phyloP scores from a whole-genome alignment of 2,797 vertebrate genomes.

The Pangasius macronema region DNA sequence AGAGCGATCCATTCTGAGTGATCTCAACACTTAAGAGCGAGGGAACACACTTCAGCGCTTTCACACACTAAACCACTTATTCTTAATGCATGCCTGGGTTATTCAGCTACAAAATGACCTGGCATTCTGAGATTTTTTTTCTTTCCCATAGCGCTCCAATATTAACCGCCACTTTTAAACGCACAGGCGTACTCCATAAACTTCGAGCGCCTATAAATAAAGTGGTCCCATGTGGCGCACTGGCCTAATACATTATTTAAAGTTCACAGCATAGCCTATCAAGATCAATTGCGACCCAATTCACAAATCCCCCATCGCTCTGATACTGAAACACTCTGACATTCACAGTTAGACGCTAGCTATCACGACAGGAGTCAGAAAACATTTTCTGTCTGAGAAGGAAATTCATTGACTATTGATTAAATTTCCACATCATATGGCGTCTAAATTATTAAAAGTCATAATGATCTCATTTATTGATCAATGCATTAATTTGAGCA shows the following conservation, averaged over 20 bases:
- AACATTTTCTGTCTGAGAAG: neutral
- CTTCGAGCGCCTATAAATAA: slow-evolving; percentile 40
- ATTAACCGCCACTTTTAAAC: slow-evolving; percentile 11
- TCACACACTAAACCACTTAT: neutral
- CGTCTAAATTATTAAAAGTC: slow-evolving; percentile 25
- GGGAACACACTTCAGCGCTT: neutral
- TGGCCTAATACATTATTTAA: slow-evolving; percentile 67
- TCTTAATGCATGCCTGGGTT: neutral
- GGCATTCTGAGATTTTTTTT: neutral
- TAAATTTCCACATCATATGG: neutral
- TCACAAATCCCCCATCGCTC: slow-evolving; percentile 53
- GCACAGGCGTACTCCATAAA: neutral
- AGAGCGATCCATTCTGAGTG: slow-evolving; percentile 27
- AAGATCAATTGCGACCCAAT: slow-evolving; percentile 63
- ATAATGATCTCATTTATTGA: neutral
- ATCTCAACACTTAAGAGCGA: slow-evolving; percentile 23
- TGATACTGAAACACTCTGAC: slow-evolving; percentile 41
- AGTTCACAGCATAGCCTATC: slow-evolving; percentile 49
- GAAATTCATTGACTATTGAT: neutral
- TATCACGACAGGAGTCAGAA: slow-evolving; percentile 22
- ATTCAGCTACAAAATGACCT: neutral
- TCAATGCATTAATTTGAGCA: neutral
- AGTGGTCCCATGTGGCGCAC: slow-evolving; percentile 41
- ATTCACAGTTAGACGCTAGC: slow-evolving; percentile 42
- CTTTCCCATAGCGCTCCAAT: neutral